Evolutionary conservation across 1,140 invertebrate species (phyloP).

Genomic region (Aphelinus atriplicis): DNA sequence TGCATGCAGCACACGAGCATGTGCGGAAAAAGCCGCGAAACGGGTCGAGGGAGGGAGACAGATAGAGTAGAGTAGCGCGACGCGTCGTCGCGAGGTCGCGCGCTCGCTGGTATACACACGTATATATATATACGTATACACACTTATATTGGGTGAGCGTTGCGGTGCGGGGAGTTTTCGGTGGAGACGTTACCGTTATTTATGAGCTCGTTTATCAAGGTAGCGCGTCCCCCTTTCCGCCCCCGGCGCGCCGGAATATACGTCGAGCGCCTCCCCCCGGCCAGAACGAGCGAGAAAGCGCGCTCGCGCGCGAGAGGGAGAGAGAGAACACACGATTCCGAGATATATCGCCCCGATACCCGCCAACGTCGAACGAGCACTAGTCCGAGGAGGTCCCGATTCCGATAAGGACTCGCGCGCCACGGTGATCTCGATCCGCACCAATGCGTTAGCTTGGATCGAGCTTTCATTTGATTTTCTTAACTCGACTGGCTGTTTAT

Average conservation of each 20-base stretch:
- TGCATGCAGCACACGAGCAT: no score
- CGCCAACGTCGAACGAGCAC: conserved; percentile 3
- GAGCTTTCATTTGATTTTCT: no score
- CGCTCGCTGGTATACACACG: conserved; percentile 4
- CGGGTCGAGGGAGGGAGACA: background rate
- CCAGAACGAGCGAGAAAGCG: background rate
- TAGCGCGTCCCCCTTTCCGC: conserved; percentile 53
- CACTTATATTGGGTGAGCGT: background rate
- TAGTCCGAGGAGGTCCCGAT: background rate
- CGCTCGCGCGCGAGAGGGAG: background rate
- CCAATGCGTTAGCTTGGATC: no score
- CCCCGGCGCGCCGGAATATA: conserved; percentile 22
- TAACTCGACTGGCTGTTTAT: no score
- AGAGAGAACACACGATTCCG: conserved; percentile 55
- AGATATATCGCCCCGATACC: conserved; percentile 62
- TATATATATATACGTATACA: conserved; percentile 27
- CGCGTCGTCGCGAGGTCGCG: conserved; percentile 34
- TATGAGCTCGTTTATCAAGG: conserved; percentile 65
- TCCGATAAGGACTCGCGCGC: conserved; percentile 10
- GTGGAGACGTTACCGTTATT: conserved; percentile 65
- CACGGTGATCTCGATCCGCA: no score
- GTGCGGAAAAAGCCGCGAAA: no score
- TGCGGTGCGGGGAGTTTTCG: conserved; percentile 53
- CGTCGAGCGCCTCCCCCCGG: conserved; percentile 45
- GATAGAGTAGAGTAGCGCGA: background rate